phyloP scores from a whole-genome alignment of 2,888 invertebrate species.

The Prosapia bicincta region DNA sequence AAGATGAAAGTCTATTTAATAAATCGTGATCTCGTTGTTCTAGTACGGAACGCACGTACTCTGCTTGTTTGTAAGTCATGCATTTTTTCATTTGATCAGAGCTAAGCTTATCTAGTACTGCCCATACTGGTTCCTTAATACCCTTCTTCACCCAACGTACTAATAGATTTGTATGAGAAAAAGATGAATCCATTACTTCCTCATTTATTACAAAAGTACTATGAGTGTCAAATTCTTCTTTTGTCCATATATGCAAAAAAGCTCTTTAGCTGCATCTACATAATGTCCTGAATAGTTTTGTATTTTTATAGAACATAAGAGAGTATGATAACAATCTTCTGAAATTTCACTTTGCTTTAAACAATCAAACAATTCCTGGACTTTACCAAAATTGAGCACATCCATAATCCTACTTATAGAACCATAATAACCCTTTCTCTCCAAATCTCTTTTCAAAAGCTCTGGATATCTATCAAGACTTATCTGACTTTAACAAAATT shows the following conservation, averaged over 20 bases:
- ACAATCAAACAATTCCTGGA: not conserved
- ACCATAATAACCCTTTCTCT: not conserved
- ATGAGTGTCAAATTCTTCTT: not conserved
- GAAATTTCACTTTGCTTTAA: not conserved
- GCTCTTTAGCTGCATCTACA: not conserved
- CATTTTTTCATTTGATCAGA: not conserved
- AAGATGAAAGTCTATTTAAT: not conserved
- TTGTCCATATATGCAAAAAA: not conserved
- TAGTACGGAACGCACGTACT: not conserved
- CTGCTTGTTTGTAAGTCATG: not conserved
- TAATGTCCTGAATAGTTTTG: not conserved
- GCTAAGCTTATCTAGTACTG: too few relatives aligned
- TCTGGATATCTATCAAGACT: not conserved
- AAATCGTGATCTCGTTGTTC: not conserved
- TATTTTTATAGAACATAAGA: not conserved
- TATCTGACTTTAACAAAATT: not conserved
- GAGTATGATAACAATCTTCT: not conserved
- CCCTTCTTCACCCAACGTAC: not conserved
- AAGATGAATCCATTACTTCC: not conserved
- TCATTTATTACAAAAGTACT: not conserved
- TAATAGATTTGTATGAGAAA: not conserved
- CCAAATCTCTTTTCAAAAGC: not conserved
- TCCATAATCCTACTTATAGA: not conserved
- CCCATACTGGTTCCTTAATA: too few relatives aligned
- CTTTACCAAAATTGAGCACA: not conserved